Evolutionary conservation across 2,113 vertebrate genomes (phyloP).

Genomic region (Phocoena sinus): DNA sequence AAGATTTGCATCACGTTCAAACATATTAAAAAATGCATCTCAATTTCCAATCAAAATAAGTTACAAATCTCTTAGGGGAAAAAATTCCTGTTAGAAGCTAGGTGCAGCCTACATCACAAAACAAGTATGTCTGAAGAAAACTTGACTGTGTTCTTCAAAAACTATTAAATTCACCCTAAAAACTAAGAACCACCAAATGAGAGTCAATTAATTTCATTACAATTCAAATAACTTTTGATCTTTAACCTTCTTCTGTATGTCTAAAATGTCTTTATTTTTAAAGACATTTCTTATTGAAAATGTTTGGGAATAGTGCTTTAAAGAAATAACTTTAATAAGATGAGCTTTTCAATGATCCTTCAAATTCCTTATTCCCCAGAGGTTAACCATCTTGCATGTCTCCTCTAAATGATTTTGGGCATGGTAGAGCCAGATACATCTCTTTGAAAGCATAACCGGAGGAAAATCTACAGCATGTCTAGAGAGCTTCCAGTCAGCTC

Average conservation of each 20-base stretch:
- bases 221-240: constrained; percentile 6
- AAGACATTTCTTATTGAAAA: neutral
- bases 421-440: neutral
- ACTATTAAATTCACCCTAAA: constrained; percentile 53
- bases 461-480: neutral
- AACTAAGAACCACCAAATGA: constrained; percentile 68
- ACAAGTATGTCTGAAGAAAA: constrained; percentile 4
- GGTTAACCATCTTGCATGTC: neutral
- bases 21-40: neutral
- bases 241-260: neutral
- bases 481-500: neutral
- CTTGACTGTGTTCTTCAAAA: neutral
- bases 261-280: neutral
- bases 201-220: constrained; percentile 51
- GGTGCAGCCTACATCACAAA: neutral
- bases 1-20: neutral
- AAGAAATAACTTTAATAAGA: neutral
- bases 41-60: constrained; percentile 2
- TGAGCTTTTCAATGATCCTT: neutral
- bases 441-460: neutral
- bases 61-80: neutral
- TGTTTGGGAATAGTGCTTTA: neutral
- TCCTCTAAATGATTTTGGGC: neutral
- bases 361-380: neutral
- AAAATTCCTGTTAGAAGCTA: neutral